Base-by-base conservation (phyloP, 1,140 invertebrate genomes). In the Drosophila sp. region DNA sequence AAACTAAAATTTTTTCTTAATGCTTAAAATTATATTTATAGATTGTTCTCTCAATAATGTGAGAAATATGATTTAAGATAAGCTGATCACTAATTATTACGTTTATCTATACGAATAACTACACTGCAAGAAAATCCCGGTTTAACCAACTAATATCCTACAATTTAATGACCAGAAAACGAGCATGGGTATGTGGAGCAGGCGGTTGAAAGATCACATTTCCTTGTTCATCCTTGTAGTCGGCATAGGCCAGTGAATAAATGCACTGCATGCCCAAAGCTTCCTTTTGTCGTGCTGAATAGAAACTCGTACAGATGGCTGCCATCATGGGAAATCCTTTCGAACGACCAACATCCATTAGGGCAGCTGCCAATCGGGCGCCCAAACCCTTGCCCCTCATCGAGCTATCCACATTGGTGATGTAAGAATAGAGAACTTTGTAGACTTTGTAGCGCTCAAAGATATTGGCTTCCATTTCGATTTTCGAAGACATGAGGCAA, bases 331-430 rank as follows among this genome's bases (percentile, higher is more conserved):
- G 76, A 23, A 61, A 76, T 0, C 79, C 76, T 33, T 62, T 56
- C 6, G 54, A 41, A 23, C 73, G 66, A 1, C 76, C 79, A 1
- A 81, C 38, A 10, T 76, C 79, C 60, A 79, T 79, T 3, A 76
- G 63, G 1, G 60, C 47, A 23, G 66, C 47, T 29, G 76, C 66
- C 0, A 81, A 57, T 3, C 76, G 62, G 2, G 63, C 7, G 2
- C 79, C 79, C 6, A 81, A 33, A 0, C 79, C 79, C 10, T 66
- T 70, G 8, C 79, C 79, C 17, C 79, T 47, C 69, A 72, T 65
- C 0, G 72, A 29, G 6, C 41, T 38, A 35, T 40, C 58, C 25
- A 81, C 79, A 38, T 17, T 56, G 7, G 76, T 81, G 0, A 79
- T 67, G 27, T 79, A 66, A 0, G 76, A 81, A 38, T 81, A 76